Base-by-base conservation (phyloP, 2,888 invertebrate species). In the Neoitamus cyanurus region DNA sequence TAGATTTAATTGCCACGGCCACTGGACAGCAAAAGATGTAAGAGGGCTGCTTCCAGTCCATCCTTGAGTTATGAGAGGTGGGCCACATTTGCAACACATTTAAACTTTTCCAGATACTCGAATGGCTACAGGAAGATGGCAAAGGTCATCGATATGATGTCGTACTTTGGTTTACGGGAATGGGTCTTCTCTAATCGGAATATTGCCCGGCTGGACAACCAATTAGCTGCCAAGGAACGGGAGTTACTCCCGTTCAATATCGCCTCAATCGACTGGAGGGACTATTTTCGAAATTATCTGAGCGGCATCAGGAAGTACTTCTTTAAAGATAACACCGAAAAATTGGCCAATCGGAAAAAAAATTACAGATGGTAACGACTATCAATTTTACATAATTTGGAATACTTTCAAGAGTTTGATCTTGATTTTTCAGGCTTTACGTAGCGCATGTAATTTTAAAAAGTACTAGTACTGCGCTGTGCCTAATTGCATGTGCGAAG, bases 271-370 rank as follows among this genome's bases (percentile, higher is more conserved):
- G 91, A 95, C 89, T 96, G 96, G 96, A 90, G 92, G 72, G 90
- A 92, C 78, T 96, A 94, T 89, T 93, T 95, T 88, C 92, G 92
- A 86, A 92, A 92, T 84, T 95, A 95, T 89, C 92, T 95, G 73
- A 92, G 93, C 88, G 96, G 96, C 58, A 92, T 95, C 84, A 93
- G 95, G 87, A 90, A 92, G 85, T 95, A 94, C 90, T 91, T 95
- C 87, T 92, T 95, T 87, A 95, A 95, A 89, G 96, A 96, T 88
- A 89, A 87, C 78, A 88, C 89, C 87, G 88, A 88, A 88, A 34
- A 80, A 68, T 58, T 80, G 58, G 25, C 20, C 0, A 58, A 15
- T 13, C n/a, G 68, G 7, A 30, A 34, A 20, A 89, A 88, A 87
- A 88, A 89, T 89, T 90, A 90, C 89, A 88, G 89, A 88, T 89